Conservation (phyloP, 2,113 vertebrate genomes). For the Rhynchomys soricoides region DNA sequence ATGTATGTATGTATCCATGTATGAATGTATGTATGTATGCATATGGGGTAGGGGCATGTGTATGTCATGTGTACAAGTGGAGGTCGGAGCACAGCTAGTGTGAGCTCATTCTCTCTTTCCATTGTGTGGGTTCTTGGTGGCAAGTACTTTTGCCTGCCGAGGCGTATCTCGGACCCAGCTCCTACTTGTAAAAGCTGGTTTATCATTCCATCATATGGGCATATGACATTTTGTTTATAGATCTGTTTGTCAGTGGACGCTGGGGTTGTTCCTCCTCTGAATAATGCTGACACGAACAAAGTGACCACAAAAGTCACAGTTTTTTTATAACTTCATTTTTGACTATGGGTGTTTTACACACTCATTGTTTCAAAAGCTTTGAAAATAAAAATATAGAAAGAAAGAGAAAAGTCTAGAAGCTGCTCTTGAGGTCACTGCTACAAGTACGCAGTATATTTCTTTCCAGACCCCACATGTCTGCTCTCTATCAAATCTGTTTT, state of each 20-base stretch:
- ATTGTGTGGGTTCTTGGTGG: background rate
- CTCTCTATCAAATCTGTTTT: constrained; percentile 4
- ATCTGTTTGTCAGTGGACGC: background rate
- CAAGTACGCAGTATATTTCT: background rate
- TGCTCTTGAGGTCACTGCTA: background rate
- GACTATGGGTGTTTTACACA: background rate
- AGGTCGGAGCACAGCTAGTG: background rate
- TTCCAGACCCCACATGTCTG: background rate
- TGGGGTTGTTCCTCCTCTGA: background rate
- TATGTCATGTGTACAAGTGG: background rate
- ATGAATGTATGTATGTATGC: background rate
- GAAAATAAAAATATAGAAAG: constrained; percentile 40
- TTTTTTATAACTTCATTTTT: constrained; percentile 9
- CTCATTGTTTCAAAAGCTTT: constrained; percentile 8
- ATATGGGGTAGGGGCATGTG: background rate
- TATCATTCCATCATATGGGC: background rate
- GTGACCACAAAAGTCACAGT: background rate
- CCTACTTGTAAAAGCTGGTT: background rate
- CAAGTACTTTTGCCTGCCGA: background rate
- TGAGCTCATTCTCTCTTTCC: background rate
- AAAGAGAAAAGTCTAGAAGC: background rate
- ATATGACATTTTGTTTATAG: background rate
- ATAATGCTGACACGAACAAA: background rate
- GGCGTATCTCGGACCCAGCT: background rate
- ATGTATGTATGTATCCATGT: background rate